Conservation (phyloP, 2,113 vertebrate genomes). For the Phalacrocorax carbo region DNA sequence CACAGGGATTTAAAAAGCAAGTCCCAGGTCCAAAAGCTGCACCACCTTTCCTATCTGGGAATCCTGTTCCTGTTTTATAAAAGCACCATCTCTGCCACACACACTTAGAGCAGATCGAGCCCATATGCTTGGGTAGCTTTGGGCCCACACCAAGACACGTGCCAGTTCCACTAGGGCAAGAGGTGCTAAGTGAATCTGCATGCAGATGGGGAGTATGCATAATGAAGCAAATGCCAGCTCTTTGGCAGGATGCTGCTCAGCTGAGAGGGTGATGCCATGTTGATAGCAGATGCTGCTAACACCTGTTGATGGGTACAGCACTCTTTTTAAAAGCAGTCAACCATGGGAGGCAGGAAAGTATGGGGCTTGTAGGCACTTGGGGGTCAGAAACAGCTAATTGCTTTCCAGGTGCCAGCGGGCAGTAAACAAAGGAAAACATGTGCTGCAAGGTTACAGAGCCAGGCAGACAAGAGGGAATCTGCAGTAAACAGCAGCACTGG, state of each 20-base stretch:
- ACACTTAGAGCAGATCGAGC: not conserved
- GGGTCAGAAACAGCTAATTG: not conserved
- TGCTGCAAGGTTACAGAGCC: not conserved
- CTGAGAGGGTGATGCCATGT: not conserved
- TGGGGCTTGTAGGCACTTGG: accelerated
- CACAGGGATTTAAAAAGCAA: not conserved
- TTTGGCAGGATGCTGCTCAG: constrained; percentile 20
- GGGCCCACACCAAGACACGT: not conserved
- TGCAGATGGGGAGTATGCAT: not conserved
- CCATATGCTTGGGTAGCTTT: constrained; percentile 5
- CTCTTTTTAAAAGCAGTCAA: not conserved
- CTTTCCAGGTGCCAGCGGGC: not conserved
- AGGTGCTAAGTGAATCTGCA: not conserved
- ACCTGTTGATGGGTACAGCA: not conserved
- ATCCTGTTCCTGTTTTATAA: not conserved
- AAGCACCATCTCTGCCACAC: not conserved
- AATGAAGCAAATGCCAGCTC: not conserved
- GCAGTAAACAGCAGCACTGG: not conserved
- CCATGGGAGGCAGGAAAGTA: not conserved
- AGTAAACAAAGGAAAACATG: not conserved
- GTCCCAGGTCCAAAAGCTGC: not conserved
- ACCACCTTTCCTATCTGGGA: not conserved
- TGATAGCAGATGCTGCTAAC: constrained; percentile 1
- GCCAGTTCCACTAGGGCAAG: constrained; percentile 14
- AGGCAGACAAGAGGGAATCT: not conserved